phyloP scores from a whole-genome alignment of 2,888 invertebrate genomes.

The Monochamus alternatus region DNA sequence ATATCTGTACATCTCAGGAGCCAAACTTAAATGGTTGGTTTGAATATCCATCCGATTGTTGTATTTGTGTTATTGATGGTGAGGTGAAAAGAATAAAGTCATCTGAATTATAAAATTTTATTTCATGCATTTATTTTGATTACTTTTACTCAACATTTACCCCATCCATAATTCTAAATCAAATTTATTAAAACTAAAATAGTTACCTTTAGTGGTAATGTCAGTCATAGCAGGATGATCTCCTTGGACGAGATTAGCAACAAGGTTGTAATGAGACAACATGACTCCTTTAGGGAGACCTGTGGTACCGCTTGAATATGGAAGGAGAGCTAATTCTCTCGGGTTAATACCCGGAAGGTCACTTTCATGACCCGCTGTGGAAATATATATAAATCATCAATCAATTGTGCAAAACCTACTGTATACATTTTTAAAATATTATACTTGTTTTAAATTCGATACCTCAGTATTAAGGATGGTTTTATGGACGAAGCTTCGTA shows the following conservation, averaged over 20 bases:
- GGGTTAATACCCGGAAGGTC: conserved; percentile 71
- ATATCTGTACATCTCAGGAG: too few relatives aligned
- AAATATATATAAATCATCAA: conserved; percentile 2
- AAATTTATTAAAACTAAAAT: background rate
- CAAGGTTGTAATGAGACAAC: conserved; percentile 81
- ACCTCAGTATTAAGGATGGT: too few relatives aligned
- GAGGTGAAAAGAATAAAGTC: too few relatives aligned
- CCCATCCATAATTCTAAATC: too few relatives aligned
- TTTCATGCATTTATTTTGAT: too few relatives aligned
- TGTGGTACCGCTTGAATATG: conserved; percentile 84
- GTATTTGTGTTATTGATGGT: too few relatives aligned
- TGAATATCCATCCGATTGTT: too few relatives aligned
- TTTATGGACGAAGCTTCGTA: too few relatives aligned
- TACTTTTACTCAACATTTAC: too few relatives aligned
- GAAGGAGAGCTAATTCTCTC: conserved; percentile 74
- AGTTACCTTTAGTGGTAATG: conserved; percentile 57
- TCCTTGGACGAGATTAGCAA: conserved; percentile 68
- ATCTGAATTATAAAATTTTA: too few relatives aligned
- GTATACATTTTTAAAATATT: background rate
- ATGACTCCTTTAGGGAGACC: conserved; percentile 88
- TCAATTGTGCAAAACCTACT: background rate
- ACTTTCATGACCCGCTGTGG: conserved; percentile 64
- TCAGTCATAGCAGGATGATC: conserved; percentile 63
- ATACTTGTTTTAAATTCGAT: too few relatives aligned
- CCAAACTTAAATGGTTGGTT: too few relatives aligned